phyloP scores from a whole-genome alignment of 2,888 invertebrate species.

The Empis livida region DNA sequence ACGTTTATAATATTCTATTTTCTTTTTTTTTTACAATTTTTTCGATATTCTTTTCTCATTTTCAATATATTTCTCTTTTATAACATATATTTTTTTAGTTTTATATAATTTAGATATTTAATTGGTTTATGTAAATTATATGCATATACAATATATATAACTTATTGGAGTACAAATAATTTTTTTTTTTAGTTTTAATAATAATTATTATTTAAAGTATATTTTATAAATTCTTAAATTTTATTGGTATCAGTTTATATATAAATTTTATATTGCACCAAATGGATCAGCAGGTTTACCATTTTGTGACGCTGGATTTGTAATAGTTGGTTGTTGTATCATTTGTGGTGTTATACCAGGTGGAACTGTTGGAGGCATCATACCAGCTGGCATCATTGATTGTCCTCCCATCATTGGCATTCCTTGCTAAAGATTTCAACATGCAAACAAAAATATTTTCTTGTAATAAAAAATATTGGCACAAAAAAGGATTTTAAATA shows the following conservation, averaged over 20 bases:
- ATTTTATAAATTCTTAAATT: too few species aligned
- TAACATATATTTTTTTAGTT: too few species aligned
- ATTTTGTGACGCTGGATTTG: constrained; percentile 27
- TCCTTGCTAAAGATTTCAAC: constrained; percentile 25
- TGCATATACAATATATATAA: not conserved
- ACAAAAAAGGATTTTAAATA: not conserved
- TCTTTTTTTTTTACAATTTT: too few species aligned
- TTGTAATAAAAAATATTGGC: too few species aligned
- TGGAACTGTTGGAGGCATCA: constrained; percentile 34
- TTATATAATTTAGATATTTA: not conserved
- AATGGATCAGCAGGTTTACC: constrained; percentile 43
- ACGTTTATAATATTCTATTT: too few species aligned
- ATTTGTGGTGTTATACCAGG: constrained; percentile 23
- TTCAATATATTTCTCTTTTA: too few species aligned
- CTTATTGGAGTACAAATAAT: too few species aligned
- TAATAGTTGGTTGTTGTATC: constrained; percentile 25
- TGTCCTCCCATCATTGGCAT: constrained; percentile 35
- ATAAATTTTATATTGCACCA: constrained; percentile 36
- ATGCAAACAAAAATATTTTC: constrained; percentile 10
- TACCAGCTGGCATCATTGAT: constrained; percentile 28
- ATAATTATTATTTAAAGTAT: too few species aligned
- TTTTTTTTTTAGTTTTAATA: too few species aligned
- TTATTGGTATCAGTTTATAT: too few species aligned
- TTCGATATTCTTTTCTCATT: too few species aligned
- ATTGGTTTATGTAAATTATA: not conserved